phyloP scores from a whole-genome alignment of 2,797 vertebrate genomes.

The Sparus aurata region DNA sequence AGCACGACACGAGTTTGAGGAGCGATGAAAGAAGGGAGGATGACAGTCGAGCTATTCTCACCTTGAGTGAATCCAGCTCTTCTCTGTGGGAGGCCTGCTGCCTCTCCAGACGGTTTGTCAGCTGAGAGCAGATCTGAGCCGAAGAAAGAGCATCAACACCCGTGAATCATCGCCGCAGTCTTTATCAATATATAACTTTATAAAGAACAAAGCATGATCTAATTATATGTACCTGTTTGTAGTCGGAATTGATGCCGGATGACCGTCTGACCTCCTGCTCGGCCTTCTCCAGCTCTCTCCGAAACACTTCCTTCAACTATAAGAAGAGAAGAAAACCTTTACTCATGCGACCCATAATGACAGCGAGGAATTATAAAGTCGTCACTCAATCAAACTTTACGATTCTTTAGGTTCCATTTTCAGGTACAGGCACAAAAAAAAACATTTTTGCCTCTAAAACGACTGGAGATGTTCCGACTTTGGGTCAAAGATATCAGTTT shows the following conservation, averaged over 20 bases:
- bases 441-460: no score
- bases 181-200: constrained; percentile 3
- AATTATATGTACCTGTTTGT: constrained; percentile 90
- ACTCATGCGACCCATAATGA: neutral
- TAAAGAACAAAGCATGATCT: neutral
- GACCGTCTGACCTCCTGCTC: constrained; percentile 92
- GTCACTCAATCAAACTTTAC: no score
- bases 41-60: constrained; percentile 66
- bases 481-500: no score
- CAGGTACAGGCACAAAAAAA: no score
- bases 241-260: constrained; percentile 92
- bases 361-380: neutral
- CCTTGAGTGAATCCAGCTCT: constrained; percentile 90
- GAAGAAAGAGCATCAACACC: constrained; percentile 32
- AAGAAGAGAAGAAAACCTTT: neutral
- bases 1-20: neutral
- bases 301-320: constrained; percentile 93
- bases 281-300: constrained; percentile 91
- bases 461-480: no score
- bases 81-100: constrained; percentile 89
- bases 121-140: constrained; percentile 92
- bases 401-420: no score
- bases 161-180: neutral
- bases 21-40: constrained; percentile 17
- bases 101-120: constrained; percentile 91